Evolutionary conservation across 2,888 invertebrate genomes (phyloP).

Genomic region (Drosophila demipolita): DNA sequence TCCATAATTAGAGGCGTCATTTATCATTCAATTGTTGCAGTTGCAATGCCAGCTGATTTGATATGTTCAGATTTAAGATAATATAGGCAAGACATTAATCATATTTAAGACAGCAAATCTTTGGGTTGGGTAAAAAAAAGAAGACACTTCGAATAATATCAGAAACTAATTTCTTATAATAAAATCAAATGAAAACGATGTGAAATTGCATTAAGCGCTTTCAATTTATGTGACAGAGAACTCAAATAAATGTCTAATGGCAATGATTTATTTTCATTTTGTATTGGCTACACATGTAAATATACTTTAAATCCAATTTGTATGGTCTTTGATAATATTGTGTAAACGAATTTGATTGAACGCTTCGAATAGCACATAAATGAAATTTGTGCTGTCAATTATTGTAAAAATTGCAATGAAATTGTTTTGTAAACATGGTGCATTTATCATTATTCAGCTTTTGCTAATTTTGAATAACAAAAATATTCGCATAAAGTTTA

Average conservation of each 20-base stretch:
- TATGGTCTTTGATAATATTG: conserved; percentile 28
- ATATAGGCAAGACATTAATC: conserved; percentile 3
- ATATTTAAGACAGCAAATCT: background rate
- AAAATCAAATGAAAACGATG: background rate
- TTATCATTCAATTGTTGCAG: conserved; percentile 58
- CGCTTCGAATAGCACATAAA: conserved; percentile 32
- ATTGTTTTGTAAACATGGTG: conserved; percentile 41
- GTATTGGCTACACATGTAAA: conserved; percentile 9
- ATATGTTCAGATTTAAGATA: conserved; percentile 16
- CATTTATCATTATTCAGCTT: conserved; percentile 47
- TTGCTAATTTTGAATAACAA: conserved; percentile 62
- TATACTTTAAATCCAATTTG: conserved; percentile 49
- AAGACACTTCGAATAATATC: background rate
- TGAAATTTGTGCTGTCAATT: conserved; percentile 39
- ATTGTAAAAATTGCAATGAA: conserved; percentile 33
- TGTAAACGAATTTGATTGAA: conserved; percentile 33
- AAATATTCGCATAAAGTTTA: conserved; percentile 25
- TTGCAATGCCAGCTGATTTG: conserved; percentile 4
- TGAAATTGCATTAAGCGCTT: background rate
- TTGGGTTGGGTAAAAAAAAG: background rate
- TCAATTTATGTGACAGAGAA: conserved; percentile 16
- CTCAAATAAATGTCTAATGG: conserved; percentile 47
- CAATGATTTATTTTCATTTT: conserved; percentile 39
- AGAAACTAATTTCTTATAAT: background rate
- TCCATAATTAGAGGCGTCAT: conserved; percentile 62